phyloP scores from a whole-genome alignment of 2,797 vertebrate species.

The Chloroceryle inda region DNA sequence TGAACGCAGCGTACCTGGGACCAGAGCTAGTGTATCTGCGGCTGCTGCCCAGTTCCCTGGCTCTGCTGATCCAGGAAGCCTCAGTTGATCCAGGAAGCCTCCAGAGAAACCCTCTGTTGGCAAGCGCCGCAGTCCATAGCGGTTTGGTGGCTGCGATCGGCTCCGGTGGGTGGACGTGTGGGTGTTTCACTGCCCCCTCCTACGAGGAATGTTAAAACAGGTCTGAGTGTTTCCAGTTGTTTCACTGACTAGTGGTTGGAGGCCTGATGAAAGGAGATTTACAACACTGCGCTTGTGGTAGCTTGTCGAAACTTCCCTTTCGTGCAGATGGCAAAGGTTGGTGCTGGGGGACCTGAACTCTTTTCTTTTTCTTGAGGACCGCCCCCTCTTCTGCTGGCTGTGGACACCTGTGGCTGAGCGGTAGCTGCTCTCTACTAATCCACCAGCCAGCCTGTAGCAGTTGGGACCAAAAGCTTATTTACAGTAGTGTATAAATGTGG shows the following conservation, averaged over 20 bases:
- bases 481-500: no score
- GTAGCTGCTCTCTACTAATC: not conserved
- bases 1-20: rapidly evolving
- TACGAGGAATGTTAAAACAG: slow-evolving; percentile 4
- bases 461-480: not conserved
- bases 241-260: not conserved
- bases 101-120: not conserved
- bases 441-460: not conserved
- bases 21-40: not conserved
- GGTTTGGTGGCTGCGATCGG: not conserved
- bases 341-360: not conserved
- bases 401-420: rapidly evolving
- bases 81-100: not conserved
- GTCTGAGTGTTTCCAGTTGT: slow-evolving; percentile 51
- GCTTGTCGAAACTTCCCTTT: slow-evolving; percentile 22
- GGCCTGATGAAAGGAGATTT: slow-evolving; percentile 46
- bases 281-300: not conserved
- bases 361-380: not conserved
- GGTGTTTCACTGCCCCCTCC: not conserved
- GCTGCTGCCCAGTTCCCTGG: not conserved
- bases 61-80: not conserved
- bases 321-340: not conserved
- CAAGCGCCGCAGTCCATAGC: not conserved
- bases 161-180: not conserved
- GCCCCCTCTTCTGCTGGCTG: rapidly evolving